Percentiles rank a stretch among this genome's conserved stretches.
Evolutionary conservation across 2,113 vertebrate genomes (phyloP).

Genomic region (Penelope pileata): DNA sequence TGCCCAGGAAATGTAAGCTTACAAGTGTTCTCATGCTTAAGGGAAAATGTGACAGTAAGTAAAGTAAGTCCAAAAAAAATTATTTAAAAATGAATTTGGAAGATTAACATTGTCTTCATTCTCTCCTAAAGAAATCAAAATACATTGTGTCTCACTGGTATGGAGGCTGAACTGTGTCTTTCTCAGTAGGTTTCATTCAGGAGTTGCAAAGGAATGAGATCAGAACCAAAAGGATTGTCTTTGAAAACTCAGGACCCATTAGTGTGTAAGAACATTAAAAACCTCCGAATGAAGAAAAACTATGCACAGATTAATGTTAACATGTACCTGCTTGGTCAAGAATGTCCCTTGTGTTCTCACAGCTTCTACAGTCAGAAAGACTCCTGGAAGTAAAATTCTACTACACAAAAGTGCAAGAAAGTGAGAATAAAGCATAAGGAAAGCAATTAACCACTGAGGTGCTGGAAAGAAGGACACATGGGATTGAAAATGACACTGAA

Average conservation of each 20-base stretch:
- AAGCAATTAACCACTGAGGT: neutral
- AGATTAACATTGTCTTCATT: neutral
- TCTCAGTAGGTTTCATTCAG: neutral
- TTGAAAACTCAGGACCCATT: neutral
- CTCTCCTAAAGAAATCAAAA: neutral
- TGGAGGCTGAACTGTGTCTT: neutral
- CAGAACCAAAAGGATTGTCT: neutral
- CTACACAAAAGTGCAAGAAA: neutral
- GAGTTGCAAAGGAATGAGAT: neutral
- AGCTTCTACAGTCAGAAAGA: neutral
- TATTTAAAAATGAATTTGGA: neutral
- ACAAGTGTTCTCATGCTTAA: neutral
- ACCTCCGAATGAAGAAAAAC: neutral
- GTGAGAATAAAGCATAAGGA: neutral
- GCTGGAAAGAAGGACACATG: accelerated
- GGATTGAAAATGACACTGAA: neutral
- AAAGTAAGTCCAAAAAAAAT: neutral
- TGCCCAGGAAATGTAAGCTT: neutral
- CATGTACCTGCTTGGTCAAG: neutral
- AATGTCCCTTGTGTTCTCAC: neutral
- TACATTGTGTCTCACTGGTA: neutral
- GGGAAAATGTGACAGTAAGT: neutral
- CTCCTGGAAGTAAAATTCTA: neutral
- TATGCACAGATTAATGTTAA: neutral
- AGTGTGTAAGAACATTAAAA: neutral